Evolutionary conservation across 1,140 invertebrate species (phyloP).

Genomic region (Cotesia vestalis): DNA sequence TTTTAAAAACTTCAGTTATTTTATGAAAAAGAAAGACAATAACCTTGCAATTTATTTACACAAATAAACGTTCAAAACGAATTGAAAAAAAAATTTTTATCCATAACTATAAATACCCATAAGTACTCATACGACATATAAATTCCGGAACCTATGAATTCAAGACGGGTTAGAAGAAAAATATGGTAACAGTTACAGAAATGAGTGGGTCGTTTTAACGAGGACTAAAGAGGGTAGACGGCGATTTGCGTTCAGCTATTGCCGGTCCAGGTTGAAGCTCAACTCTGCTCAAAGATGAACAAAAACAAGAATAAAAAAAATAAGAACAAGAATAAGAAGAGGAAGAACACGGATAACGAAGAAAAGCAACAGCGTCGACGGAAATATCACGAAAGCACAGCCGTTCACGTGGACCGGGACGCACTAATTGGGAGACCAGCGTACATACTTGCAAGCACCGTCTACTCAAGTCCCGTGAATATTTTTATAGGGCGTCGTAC

Average conservation of each 20-base stretch:
- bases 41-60: no score
- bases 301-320: not conserved
- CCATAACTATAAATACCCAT: no score
- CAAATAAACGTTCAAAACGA: no score
- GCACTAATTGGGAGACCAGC: constrained; percentile 26
- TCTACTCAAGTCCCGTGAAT: constrained; percentile 8
- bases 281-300: not conserved
- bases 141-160: no score
- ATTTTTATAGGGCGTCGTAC: constrained; percentile 20
- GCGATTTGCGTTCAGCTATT: not conserved
- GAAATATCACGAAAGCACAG: constrained; percentile 25
- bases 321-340: not conserved
- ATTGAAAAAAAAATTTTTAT: no score
- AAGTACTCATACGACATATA: no score
- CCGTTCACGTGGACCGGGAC: constrained; percentile 25
- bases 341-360: constrained; percentile 24
- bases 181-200: constrained; percentile 23
- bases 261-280: not conserved
- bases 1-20: no score
- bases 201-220: constrained; percentile 18
- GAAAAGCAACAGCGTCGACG: constrained; percentile 31
- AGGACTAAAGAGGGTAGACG: constrained; percentile 17
- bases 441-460: constrained; percentile 11
- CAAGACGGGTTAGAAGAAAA: not conserved
- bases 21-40: no score